A percentile compares a stretch with the other conserved stretches of the same genome.
Evolutionary conservation across 2,888 invertebrate species (phyloP).

Genomic region (Nesidiocoris tenuis): DNA sequence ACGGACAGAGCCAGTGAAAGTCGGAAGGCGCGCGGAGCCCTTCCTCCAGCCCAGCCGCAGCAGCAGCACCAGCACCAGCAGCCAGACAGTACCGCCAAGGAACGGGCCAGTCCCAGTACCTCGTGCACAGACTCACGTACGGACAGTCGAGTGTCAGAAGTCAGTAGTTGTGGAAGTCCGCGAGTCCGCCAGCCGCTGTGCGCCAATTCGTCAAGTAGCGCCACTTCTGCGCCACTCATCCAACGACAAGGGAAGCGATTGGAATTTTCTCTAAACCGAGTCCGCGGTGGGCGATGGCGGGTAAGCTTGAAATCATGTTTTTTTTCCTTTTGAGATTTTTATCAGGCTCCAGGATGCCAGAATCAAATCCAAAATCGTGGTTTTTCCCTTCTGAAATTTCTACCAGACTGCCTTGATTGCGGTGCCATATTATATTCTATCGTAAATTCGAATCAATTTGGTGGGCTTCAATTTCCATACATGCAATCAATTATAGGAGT

Average conservation of each 20-base stretch:
- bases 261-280: too few species aligned
- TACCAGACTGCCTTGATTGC: too few species aligned
- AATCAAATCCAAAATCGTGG: too few species aligned
- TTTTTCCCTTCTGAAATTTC: too few species aligned
- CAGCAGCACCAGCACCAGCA: not conserved
- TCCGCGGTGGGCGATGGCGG: too few species aligned
- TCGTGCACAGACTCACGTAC: not conserved
- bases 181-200: not conserved
- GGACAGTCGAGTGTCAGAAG: not conserved
- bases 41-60: not conserved
- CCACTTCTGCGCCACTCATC: not conserved
- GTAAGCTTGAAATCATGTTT: too few species aligned
- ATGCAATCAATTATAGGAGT: too few species aligned
- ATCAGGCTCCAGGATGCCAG: too few species aligned
- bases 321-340: too few species aligned
- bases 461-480: too few species aligned
- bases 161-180: not conserved
- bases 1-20: not conserved
- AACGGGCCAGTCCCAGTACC: not conserved
- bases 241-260: not conserved
- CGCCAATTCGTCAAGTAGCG: not conserved
- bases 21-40: not conserved
- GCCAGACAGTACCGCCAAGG: not conserved
- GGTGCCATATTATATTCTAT: too few species aligned
- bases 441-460: too few species aligned